Conservation (phyloP, 2,113 vertebrate genomes). For the Taurulus bubalis region DNA sequence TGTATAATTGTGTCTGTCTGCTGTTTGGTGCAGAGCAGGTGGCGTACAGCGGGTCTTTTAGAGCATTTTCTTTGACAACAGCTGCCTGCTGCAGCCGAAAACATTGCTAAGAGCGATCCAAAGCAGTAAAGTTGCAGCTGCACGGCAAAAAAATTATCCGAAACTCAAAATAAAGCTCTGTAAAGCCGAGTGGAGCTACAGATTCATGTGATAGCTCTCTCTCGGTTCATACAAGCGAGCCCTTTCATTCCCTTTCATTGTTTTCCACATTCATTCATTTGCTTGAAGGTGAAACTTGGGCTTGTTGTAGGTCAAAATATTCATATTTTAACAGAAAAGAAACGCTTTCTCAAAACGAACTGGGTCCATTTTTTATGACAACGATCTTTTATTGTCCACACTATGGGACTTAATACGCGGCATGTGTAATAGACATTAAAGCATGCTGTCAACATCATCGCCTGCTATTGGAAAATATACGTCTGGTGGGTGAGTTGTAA, state of each 20-base stretch:
- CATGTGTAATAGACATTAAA: conserved; percentile 45
- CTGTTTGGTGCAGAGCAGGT: not conserved
- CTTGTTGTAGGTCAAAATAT: not conserved
- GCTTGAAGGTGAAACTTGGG: not conserved
- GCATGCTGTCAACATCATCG: conserved; percentile 38
- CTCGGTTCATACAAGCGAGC: not conserved
- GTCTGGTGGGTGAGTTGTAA: conserved; percentile 50
- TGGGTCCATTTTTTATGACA: not conserved
- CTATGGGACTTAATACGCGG: conserved; percentile 9
- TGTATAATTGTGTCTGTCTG: not conserved
- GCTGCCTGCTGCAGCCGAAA: not conserved
- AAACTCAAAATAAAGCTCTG: not conserved
- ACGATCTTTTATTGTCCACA: not conserved
- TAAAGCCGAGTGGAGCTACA: not conserved
- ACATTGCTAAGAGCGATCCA: not conserved
- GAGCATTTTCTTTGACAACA: not conserved
- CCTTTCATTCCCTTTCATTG: not conserved
- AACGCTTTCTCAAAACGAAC: not conserved
- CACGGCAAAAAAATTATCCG: not conserved
- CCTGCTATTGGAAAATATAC: conserved; percentile 51
- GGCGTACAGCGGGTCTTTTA: not conserved
- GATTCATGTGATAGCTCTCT: not conserved
- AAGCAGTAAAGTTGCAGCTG: not conserved
- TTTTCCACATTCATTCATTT: not conserved
- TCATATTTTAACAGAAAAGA: not conserved